These are phyloP conservation scores for Arion vulgaris DNA, from an alignment of 1,140 invertebrate genomes.

Conservation along the genomic window DNA sequence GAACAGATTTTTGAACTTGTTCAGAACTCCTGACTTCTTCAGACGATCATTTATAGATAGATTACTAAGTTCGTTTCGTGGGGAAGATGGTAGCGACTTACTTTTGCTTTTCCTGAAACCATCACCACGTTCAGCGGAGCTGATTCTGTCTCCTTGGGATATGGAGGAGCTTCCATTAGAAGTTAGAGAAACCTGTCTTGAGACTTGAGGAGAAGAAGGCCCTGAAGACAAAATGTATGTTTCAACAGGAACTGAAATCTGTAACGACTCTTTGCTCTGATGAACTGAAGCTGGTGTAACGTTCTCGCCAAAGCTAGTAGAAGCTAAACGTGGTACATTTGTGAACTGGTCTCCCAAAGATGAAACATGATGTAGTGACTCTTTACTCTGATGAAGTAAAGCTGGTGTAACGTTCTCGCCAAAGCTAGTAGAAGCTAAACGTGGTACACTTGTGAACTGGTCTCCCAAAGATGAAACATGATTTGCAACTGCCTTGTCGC, in stretches of 20 bases:
- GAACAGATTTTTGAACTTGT: slow-evolving; percentile 10
- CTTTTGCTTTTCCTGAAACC: neutral
- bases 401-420: no score
- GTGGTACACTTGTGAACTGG: no score
- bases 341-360: no score
- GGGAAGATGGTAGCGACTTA: neutral
- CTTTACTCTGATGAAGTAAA: no score
- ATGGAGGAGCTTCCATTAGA: neutral
- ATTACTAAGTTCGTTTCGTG: neutral
- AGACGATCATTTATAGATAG: neutral
- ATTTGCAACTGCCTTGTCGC: neutral
- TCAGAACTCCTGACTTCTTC: slow-evolving; percentile 2
- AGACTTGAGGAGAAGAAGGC: neutral
- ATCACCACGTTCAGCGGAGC: neutral
- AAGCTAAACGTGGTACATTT: no score
- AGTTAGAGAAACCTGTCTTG: neutral
- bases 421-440: no score
- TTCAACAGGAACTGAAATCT: no score
- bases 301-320: no score
- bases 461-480: no score
- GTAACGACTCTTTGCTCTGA: no score
- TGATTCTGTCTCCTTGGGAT: neutral
- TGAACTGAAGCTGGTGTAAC: no score
- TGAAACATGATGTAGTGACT: no score
- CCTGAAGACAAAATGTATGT: neutral